These are phyloP conservation scores for Xestobium rufovillosum DNA, from an alignment of 2,888 invertebrate genomes.

Conservation along the genomic window DNA sequence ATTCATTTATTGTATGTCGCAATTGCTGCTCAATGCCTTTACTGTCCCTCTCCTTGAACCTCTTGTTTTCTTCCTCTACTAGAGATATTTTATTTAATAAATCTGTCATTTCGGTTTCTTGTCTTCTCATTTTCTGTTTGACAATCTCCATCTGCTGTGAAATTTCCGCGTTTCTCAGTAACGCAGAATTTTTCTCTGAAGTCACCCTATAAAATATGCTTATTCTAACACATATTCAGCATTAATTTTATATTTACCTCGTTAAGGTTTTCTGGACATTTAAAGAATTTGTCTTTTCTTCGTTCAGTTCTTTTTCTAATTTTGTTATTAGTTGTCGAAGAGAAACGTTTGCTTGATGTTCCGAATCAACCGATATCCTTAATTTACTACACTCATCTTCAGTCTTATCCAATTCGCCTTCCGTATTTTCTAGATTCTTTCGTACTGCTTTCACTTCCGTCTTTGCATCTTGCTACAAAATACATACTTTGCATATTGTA, in stretches of 20 bases:
- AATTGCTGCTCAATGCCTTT: constrained; percentile 46
- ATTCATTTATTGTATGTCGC: constrained; percentile 44
- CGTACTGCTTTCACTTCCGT: constrained; percentile 39
- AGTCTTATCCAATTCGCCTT: constrained; percentile 45
- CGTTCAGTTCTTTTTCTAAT: constrained; percentile 45
- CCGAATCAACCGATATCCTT: constrained; percentile 47
- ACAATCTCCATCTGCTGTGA: constrained; percentile 73
- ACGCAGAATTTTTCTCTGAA: constrained; percentile 66
- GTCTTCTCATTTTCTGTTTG: constrained; percentile 63
- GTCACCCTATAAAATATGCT: constrained; percentile 54
- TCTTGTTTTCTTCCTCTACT: constrained; percentile 46
- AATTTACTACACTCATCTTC: constrained; percentile 48
- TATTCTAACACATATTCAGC: not conserved
- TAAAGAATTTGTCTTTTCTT: constrained; percentile 46
- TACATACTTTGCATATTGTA: constrained; percentile 6
- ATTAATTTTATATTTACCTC: constrained; percentile 31
- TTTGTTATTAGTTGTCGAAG: constrained; percentile 48
- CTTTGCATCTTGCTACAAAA: constrained; percentile 33
- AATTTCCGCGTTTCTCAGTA: constrained; percentile 72
- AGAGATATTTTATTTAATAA: constrained; percentile 50
- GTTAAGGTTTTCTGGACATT: constrained; percentile 42
- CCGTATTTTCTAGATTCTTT: constrained; percentile 40
- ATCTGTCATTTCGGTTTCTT: constrained; percentile 58
- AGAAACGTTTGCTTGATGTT: constrained; percentile 47
- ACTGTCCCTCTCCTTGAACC: constrained; percentile 37